Evolutionary conservation across 2,113 vertebrate species (phyloP).

Genomic region (Triplophysa siluroides): DNA sequence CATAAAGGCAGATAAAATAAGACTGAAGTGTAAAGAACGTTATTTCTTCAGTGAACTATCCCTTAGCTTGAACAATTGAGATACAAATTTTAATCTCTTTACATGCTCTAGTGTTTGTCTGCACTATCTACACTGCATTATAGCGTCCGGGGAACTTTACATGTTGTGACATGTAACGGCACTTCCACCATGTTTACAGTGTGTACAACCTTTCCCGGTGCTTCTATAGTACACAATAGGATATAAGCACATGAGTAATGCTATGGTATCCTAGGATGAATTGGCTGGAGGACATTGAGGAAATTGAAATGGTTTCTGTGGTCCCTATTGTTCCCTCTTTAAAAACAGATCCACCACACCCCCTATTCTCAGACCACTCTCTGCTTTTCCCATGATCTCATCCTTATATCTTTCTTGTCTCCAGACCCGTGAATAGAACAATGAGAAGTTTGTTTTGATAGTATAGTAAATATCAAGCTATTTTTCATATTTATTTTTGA

Average conservation of each 20-base stretch:
- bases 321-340: slow-evolving; percentile 43
- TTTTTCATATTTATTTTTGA: neutral
- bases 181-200: neutral
- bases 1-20: too few species aligned
- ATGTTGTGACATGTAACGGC: neutral
- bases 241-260: slow-evolving; percentile 12
- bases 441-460: slow-evolving; percentile 7
- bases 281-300: slow-evolving; percentile 36
- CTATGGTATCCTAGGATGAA: slow-evolving; percentile 9
- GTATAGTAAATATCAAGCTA: neutral
- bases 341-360: slow-evolving; percentile 51
- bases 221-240: slow-evolving; percentile 1
- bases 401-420: neutral
- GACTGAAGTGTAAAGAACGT: too few species aligned
- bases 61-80: too few species aligned
- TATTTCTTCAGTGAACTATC: too few species aligned
- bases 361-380: slow-evolving; percentile 48
- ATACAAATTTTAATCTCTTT: neutral
- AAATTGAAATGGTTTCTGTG: slow-evolving; percentile 27
- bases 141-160: neutral
- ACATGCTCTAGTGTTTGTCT: neutral
- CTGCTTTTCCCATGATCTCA: slow-evolving; percentile 34
- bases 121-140: neutral
- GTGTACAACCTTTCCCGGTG: neutral
- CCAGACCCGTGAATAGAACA: neutral